phyloP scores from a whole-genome alignment of 2,113 vertebrate genomes.

The Siniperca chuatsi region DNA sequence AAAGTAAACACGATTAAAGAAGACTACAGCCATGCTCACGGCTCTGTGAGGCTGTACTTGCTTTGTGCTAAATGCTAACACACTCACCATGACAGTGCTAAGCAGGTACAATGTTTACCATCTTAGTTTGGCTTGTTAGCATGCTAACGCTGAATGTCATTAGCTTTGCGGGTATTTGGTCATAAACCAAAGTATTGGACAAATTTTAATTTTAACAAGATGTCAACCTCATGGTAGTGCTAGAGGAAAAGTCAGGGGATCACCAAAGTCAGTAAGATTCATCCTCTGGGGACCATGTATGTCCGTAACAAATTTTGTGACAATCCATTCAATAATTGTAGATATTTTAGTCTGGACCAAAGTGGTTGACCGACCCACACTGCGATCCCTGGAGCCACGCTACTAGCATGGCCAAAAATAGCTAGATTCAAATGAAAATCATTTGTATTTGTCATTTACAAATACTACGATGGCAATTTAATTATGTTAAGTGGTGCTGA shows the following conservation, averaged over 20 bases:
- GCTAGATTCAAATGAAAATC: neutral
- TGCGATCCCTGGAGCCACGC: no score
- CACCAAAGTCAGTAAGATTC: neutral
- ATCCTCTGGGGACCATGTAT: neutral
- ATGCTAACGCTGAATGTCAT: neutral
- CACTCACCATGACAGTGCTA: neutral
- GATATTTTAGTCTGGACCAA: neutral
- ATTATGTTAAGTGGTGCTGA: neutral
- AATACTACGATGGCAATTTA: neutral
- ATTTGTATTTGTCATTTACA: neutral
- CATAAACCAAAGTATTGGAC: no score
- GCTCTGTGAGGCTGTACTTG: neutral
- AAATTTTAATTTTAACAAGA: no score
- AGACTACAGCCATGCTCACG: no score
- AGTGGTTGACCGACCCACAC: neutral
- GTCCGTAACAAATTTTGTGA: neutral
- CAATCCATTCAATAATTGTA: neutral
- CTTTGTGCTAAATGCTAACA: neutral
- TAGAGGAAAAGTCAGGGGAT: neutral
- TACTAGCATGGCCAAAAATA: neutral
- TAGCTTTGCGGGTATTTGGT: no score
- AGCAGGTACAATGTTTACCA: neutral
- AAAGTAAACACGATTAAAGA: neutral
- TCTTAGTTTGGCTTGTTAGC: neutral
- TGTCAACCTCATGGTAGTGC: neutral